Evolutionary conservation across 1,140 invertebrate species (phyloP), one percentile per base, ranked within the genome.

Genomic region (Lordiphosa collinella): DNA sequence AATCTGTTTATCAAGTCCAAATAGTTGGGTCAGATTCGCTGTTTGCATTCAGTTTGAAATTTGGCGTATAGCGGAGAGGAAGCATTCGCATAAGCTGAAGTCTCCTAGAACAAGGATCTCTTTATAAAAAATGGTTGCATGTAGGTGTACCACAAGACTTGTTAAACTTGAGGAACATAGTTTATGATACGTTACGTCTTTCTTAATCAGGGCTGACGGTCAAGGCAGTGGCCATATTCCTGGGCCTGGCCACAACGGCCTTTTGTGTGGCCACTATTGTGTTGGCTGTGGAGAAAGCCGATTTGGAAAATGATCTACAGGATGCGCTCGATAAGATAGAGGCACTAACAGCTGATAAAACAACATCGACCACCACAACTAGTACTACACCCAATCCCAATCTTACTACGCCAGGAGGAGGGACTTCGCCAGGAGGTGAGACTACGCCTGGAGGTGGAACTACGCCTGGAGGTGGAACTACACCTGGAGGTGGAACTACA

Each of bases 201-300:
- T n/a, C 13, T 35, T 35, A 2, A 18, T 10, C 34, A 88, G 86
- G 79, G 68, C 56, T 87, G 31, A 88, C 86, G 18, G 82, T 65
- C 25, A 88, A 88, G 55, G 35, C 38, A 16, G 55, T 88, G 25
- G 86, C 86, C 55, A 88, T 88, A 34, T 69, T 73, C 34, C 49
- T 88, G 36, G 84, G 68, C 9, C 12, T 88, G 31, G 78, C 75
- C 35, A 65, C 86, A 25, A 87, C 67, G 4, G 87, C 90, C 10
- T 90, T 91, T 29, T 86, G 89, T 32, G 61, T 91, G 1, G 89
- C 90, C 2, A 90, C 89, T 5, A 87, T 90, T 50, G 89, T 89
- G 11, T 47, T 90, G 43, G 89, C 89, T 3, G 89, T 90, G 4
- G 60, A 89, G 25, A 88, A 87, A 7, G 54, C 70, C 0, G 51